phyloP scores from a whole-genome alignment of 2,113 vertebrate genomes.

The Benitochromis conjunctus region DNA sequence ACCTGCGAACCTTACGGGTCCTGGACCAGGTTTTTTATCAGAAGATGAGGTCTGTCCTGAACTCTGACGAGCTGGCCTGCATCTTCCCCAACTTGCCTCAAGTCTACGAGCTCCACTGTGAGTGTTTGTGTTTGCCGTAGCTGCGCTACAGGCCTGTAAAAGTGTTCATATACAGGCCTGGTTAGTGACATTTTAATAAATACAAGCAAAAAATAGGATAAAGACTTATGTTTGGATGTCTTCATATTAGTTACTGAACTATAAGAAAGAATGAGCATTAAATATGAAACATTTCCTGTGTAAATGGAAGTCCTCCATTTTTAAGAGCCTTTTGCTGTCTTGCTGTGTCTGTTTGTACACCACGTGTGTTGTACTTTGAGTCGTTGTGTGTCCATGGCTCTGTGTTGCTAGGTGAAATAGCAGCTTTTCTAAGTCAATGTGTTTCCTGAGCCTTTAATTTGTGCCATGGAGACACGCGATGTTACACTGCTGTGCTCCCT shows the following conservation, averaged over 20 bases:
- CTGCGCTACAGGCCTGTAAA: background rate
- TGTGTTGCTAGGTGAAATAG: background rate
- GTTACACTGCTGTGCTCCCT: background rate
- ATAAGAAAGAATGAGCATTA: background rate
- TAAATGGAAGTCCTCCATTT: background rate
- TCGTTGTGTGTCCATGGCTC: background rate
- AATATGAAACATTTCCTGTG: background rate
- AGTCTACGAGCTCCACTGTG: slow-evolving; percentile 89
- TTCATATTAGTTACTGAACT: background rate
- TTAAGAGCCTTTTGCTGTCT: background rate
- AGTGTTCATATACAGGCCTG: background rate
- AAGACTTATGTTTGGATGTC: background rate
- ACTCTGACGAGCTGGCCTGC: slow-evolving; percentile 80
- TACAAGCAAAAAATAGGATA: background rate
- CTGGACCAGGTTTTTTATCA: slow-evolving; percentile 90
- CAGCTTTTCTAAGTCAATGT: background rate
- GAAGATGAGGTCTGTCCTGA: slow-evolving; percentile 81
- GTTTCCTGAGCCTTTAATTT: background rate
- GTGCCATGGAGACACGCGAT: background rate
- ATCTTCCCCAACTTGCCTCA: slow-evolving; percentile 91
- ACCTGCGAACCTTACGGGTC: slow-evolving; percentile 85
- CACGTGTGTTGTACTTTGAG: background rate
- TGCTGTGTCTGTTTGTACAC: background rate
- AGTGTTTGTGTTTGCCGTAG: slow-evolving; percentile 29
- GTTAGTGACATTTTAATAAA: background rate